These are phyloP conservation scores for Pseudocheirus occidentalis DNA, from an alignment of 2,797 vertebrate genomes.

Conservation along the genomic window DNA sequence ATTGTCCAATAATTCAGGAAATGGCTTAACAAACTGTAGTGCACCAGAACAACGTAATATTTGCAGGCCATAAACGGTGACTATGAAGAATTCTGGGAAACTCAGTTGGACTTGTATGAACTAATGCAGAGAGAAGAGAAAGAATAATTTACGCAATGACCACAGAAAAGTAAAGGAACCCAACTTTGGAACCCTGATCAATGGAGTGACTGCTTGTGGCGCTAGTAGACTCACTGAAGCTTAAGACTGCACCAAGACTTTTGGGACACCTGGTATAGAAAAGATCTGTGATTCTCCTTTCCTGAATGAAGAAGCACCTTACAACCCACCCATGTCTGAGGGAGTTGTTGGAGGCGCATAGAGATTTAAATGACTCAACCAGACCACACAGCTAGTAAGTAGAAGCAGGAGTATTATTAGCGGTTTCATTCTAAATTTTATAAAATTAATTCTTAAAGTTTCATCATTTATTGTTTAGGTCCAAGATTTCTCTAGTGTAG, in stretches of 20 bases:
- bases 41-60: background rate
- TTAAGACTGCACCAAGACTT: background rate
- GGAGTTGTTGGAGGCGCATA: background rate
- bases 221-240: background rate
- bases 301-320: background rate
- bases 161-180: background rate
- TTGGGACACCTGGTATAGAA: background rate
- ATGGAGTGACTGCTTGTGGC: background rate
- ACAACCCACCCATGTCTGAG: background rate
- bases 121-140: background rate
- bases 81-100: background rate
- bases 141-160: background rate
- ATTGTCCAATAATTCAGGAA: background rate
- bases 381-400: background rate
- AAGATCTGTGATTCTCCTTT: background rate
- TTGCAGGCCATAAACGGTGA: background rate
- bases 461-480: background rate
- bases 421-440: background rate
- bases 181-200: background rate
- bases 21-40: background rate
- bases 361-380: background rate
- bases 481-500: background rate
- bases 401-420: background rate
- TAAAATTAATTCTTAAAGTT: background rate
- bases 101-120: background rate